Conservation (phyloP, 2,888 invertebrate genomes). For the Coelinius sp. region DNA sequence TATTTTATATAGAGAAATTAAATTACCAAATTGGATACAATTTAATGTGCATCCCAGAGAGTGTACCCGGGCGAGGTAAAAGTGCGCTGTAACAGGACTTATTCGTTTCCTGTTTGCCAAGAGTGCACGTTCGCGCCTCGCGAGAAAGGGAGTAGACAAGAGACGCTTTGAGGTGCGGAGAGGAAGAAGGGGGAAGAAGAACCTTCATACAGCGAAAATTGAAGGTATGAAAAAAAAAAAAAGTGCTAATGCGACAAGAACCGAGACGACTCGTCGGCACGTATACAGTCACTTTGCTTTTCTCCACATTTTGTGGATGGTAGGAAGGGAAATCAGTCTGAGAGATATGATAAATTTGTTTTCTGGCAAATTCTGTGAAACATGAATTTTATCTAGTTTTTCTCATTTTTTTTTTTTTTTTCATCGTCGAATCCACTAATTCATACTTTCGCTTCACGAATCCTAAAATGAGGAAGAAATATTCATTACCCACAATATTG, state of each 20-base stretch:
- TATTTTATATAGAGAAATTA: not conserved
- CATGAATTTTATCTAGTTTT: too few species aligned
- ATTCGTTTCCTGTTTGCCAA: slow-evolving; percentile 40
- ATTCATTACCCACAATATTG: not conserved
- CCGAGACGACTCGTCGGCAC: slow-evolving; percentile 23
- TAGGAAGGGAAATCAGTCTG: not conserved
- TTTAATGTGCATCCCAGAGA: slow-evolving; percentile 28
- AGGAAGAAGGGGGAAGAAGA: not conserved
- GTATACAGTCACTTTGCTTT: slow-evolving; percentile 18
- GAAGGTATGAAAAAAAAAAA: slow-evolving; percentile 30
- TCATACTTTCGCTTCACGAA: too few species aligned
- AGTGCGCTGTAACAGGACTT: slow-evolving; percentile 39
- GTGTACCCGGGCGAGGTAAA: slow-evolving; percentile 36
- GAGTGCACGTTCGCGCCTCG: slow-evolving; percentile 34
- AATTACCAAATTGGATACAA: slow-evolving; percentile 24
- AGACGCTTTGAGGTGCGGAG: not conserved
- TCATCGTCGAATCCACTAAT: too few species aligned
- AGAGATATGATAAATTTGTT: not conserved
- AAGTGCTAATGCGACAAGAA: slow-evolving; percentile 44
- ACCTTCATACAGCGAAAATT: slow-evolving; percentile 13
- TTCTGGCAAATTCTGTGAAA: not conserved
- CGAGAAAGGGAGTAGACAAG: slow-evolving; percentile 25
- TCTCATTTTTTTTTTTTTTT: not conserved
- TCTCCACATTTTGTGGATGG: not conserved
- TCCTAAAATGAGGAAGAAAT: slow-evolving; percentile 1